Evolutionary conservation across 2,888 invertebrate species (phyloP), one percentile per base, ranked within the genome.

Genomic region (Microchrysa polita): DNA sequence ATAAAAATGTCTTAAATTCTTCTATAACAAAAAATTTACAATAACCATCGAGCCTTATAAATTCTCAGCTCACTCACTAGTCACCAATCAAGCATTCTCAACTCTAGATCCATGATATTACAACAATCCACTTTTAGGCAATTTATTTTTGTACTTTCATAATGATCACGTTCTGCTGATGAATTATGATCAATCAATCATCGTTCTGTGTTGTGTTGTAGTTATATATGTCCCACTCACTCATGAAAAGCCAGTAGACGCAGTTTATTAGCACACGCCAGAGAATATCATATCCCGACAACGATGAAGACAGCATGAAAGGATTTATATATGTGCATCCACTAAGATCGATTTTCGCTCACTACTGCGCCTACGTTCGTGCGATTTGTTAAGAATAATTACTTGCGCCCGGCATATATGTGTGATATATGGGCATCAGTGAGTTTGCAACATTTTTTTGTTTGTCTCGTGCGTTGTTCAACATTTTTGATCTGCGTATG

Each of bases 131-230:
- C 27, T 23, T 67, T 14, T n/a, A 27, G 52, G 53, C 27, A 18
- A 67, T 67, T 67, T 67, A 67, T 67, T 67, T 67, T 34, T 34
- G 27, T 44, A 9, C 34, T 23, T 53, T 53, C 18, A 67, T 53
- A 74, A 74, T 67, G 60, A 76, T 74, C 74, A 73, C 72, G 74
- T 76, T 73, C 7, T 67, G 60, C 55, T 65, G 76, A 73, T 76
- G 76, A 76, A 74, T 76, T 76, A 76, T 76, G 76, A 76, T 74
- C 76, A 74, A 76, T 76, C 76, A 74, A 76, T 76, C 76, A 76
- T 76, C 27, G 48, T 42, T 18, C 27, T 34, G 7, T 34, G 57
- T 67, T 53, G 23, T 20, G 55, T 16, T 40, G 53, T 34, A 27
- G 34, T 5, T n/a, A n/a, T n/a, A n/a, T 57, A 55, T 69, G 55